Conservation (phyloP, 2,797 vertebrate species). For the Ataeniobius toweri region DNA sequence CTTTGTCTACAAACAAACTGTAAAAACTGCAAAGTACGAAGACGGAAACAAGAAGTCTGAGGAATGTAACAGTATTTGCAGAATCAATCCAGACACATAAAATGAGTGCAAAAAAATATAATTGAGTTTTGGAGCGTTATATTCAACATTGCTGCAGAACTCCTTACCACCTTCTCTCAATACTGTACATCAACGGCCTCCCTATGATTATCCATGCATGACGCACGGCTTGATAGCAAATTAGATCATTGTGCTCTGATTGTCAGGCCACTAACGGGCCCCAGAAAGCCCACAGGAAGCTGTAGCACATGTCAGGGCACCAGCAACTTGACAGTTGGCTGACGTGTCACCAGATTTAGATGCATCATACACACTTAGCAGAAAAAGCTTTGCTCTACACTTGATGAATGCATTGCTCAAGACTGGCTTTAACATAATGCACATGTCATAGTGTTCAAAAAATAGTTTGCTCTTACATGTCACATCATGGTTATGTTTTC, state of each 20-base stretch:
- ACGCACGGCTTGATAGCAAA: constrained; percentile 52
- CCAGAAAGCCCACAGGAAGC: constrained; percentile 10
- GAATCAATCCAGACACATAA: not conserved
- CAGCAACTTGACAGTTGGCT: constrained; percentile 10
- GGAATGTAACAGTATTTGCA: not conserved
- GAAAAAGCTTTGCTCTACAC: not conserved
- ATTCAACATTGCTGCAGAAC: not conserved
- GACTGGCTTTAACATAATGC: not conserved
- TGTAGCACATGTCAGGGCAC: constrained; percentile 9
- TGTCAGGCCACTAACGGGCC: constrained; percentile 36
- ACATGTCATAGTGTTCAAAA: not conserved
- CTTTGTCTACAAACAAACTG: not conserved
- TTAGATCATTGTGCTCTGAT: constrained; percentile 61
- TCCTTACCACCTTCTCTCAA: constrained; percentile 15
- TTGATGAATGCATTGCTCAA: not conserved
- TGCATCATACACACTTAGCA: not conserved
- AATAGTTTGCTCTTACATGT: not conserved
- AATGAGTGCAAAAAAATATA: not conserved
- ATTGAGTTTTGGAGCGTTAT: constrained; percentile 10
- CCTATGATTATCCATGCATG: constrained; percentile 44
- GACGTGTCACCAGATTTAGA: constrained; percentile 5
- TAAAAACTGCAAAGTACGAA: not conserved
- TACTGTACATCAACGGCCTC: constrained; percentile 28
- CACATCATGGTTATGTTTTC: too few species aligned
- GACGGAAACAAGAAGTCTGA: too few species aligned